Evolutionary conservation across 1,140 invertebrate species (phyloP).

Genomic region (Coptotermes formosanus): DNA sequence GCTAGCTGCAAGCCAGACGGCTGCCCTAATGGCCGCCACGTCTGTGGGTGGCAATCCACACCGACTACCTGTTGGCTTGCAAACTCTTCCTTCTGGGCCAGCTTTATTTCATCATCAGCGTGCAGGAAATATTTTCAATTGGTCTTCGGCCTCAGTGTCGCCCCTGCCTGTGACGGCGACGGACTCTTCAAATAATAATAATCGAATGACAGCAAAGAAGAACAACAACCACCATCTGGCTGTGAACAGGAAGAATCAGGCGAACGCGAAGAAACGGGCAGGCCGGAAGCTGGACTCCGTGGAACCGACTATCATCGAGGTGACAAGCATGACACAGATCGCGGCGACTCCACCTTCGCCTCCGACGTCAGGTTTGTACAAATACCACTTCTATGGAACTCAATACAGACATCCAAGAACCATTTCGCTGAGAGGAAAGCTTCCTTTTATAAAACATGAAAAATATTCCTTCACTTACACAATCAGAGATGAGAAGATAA

Average conservation of each 20-base stretch:
- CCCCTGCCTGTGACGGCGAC: background rate
- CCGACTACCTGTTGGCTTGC: background rate
- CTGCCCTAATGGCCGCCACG: background rate
- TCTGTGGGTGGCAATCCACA: too few relatives aligned
- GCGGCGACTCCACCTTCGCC: background rate
- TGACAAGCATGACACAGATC: background rate
- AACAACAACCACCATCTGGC: constrained; percentile 15
- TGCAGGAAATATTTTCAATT: background rate
- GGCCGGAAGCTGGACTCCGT: background rate
- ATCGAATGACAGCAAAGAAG: background rate
- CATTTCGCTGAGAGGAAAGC: too few relatives aligned
- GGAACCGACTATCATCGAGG: background rate
- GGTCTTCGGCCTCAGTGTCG: background rate
- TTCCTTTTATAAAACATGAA: too few relatives aligned
- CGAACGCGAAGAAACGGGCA: constrained; percentile 16
- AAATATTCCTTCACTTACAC: too few relatives aligned
- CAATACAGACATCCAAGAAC: too few relatives aligned
- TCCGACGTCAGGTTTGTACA: constrained; percentile 9
- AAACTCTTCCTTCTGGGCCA: background rate
- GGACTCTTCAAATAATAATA: background rate
- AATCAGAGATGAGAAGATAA: too few relatives aligned
- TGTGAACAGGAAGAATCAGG: constrained; percentile 20
- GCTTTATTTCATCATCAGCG: background rate
- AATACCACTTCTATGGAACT: too few relatives aligned
- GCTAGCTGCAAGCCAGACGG: background rate